Evolutionary conservation across 2,888 invertebrate species (phyloP), one percentile per base, ranked within the genome.

Genomic region (Nephrotoma appendiculata): DNA sequence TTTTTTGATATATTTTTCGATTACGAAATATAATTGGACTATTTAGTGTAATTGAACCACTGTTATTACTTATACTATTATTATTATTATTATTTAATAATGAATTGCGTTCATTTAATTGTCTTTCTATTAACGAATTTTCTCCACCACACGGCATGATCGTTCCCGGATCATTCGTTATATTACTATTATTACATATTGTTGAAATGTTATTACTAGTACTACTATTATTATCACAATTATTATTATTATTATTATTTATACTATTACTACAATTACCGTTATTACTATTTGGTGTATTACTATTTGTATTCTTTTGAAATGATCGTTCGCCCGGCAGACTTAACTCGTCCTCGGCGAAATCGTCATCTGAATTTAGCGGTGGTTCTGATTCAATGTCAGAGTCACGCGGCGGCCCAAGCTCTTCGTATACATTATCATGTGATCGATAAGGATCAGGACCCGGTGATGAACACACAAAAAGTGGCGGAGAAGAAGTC

Each of bases 401-500:
- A 88, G 94, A 92, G 86, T 92, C 92, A 87, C 94, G 92, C 88
- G 93, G 93, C 0, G 94, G 94, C 0, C 92, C 94, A 83, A 97
- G 93, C 90, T 96, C 96, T 92, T 96, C 96, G 91, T 96, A 96
- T 41, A 96, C 95, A 86, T 96, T 96, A 89, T 96, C 96, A 89
- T 95, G 90, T 7, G 91, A 92, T 87, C 92, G 91, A 93, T 90
- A 95, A 48, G 94, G 94, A 91, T 95, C 95, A 31, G 94, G 94
- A 6, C 94, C 94, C 4, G 95, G 94, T 85, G 94, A 94, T 88
- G 94, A 93, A 89, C 95, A 95, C 87, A 96, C 94, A 89, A 96
- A 95, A 15, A 96, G 95, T 7, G 96, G 94, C 0, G 91, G 92
- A 12, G 92, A 91, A 19, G 92, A 90, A 1, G 94, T 93, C 90